Conservation (phyloP, 2,113 vertebrate species). For the Bolborhynchus lineola region DNA sequence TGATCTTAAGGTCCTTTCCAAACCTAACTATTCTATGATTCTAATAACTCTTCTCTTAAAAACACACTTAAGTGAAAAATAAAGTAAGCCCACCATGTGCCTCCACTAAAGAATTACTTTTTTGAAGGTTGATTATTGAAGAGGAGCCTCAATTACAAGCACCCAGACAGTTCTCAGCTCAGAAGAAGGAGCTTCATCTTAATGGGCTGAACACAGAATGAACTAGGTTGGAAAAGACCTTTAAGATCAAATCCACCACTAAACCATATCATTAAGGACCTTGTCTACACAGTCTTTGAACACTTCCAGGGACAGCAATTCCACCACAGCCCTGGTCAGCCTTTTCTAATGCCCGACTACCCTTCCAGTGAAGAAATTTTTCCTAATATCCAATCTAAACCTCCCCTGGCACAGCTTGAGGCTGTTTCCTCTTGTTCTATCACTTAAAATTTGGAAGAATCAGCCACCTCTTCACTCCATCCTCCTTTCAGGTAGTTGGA, state of each 20-base stretch:
- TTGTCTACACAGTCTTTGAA: neutral
- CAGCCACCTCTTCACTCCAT: neutral
- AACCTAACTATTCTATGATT: no score
- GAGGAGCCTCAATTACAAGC: neutral
- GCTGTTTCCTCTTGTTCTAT: neutral
- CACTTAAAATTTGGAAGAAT: neutral
- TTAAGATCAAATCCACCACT: neutral
- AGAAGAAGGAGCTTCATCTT: neutral
- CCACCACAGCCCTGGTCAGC: neutral
- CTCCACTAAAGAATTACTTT: neutral
- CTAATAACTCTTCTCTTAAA: neutral
- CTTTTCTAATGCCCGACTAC: neutral
- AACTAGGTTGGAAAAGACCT: neutral
- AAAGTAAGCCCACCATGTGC: neutral
- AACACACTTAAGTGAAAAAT: neutral
- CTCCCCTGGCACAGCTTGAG: neutral
- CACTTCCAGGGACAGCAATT: neutral
- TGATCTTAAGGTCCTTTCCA: no score
- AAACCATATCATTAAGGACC: neutral
- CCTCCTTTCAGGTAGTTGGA: neutral
- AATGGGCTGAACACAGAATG: neutral
- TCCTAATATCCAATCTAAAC: neutral
- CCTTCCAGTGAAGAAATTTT: neutral
- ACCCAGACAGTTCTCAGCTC: neutral
- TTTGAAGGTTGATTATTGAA: neutral